A percentile compares a stretch with the other conserved stretches of the same genome.
These are phyloP conservation scores for Momotus momota DNA, from an alignment of 2,797 vertebrate species.

Conservation along the genomic window DNA sequence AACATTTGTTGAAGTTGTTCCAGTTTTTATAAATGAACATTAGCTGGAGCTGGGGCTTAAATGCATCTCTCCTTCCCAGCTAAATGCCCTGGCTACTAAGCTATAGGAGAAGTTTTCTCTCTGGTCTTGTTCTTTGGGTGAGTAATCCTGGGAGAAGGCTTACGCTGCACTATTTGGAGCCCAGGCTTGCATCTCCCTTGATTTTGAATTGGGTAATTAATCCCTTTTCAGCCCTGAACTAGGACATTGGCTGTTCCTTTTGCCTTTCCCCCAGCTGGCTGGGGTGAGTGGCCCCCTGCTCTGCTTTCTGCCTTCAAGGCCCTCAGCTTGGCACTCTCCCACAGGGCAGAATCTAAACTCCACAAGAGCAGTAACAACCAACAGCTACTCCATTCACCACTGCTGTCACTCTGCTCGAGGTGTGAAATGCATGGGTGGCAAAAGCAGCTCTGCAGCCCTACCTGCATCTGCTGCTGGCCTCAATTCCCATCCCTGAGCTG, in stretches of 20 bases:
- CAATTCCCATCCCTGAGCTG: background rate
- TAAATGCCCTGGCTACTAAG: background rate
- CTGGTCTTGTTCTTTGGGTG: background rate
- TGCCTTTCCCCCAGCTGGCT: background rate
- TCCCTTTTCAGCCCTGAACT: background rate
- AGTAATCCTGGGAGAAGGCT: background rate
- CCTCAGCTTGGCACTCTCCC: background rate
- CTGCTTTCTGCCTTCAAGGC: accelerated
- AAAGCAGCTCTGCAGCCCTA: background rate
- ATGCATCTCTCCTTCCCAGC: background rate
- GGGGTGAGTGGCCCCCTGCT: background rate
- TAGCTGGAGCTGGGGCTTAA: background rate
- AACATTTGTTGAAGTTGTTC: background rate
- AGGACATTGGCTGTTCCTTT: background rate
- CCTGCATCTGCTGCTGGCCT: background rate
- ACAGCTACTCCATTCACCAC: accelerated
- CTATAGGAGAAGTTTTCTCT: background rate
- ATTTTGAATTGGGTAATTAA: background rate
- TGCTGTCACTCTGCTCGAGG: background rate
- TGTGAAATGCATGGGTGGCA: background rate
- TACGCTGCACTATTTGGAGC: accelerated
- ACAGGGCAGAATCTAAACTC: background rate
- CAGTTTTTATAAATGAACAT: accelerated
- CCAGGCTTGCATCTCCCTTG: background rate
- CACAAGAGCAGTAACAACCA: background rate